Evolutionary conservation across 2,797 vertebrate species (phyloP).

Genomic region (Leptodactylus fallax): DNA sequence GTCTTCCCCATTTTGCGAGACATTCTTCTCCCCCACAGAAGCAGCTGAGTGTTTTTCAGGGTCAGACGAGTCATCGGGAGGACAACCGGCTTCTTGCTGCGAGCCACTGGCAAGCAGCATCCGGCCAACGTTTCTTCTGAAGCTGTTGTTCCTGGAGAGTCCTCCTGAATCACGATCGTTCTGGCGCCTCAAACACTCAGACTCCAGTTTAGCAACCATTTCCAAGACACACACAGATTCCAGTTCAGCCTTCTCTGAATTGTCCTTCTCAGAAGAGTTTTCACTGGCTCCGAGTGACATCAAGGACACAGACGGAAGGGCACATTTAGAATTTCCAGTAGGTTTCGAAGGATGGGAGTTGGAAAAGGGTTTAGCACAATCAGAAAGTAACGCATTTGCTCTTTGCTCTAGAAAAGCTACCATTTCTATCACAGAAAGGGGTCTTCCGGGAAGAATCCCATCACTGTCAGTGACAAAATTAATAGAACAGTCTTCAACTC

Average conservation of each 20-base stretch:
- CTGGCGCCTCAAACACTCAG: conserved; percentile 84
- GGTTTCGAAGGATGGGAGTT: conserved; percentile 66
- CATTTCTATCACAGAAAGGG: conserved; percentile 92
- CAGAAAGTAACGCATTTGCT: conserved; percentile 77
- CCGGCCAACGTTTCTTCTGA: conserved; percentile 84
- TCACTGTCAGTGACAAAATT: conserved; percentile 70
- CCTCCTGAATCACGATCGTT: conserved; percentile 74
- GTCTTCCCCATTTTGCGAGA: background rate
- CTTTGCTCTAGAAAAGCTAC: conserved; percentile 92
- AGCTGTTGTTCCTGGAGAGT: conserved; percentile 87
- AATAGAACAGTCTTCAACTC: conserved; percentile 74
- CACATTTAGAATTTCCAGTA: conserved; percentile 71
- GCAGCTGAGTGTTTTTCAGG: conserved; percentile 57
- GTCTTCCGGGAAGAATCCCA: conserved; percentile 70
- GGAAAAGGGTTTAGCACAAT: conserved; percentile 76
- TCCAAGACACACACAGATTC: conserved; percentile 88
- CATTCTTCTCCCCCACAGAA: conserved; percentile 41
- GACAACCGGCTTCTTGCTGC: conserved; percentile 62
- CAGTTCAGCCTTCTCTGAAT: conserved; percentile 69
- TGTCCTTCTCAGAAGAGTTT: conserved; percentile 60
- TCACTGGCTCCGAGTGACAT: conserved; percentile 66
- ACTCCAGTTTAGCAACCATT: conserved; percentile 94
- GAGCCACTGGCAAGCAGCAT: conserved; percentile 79
- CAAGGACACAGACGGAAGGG: conserved; percentile 63
- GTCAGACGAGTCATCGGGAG: conserved; percentile 18